These are phyloP conservation scores for Cosmorhoe ocellata DNA, from an alignment of 2,888 invertebrate species.

Conservation along the genomic window DNA sequence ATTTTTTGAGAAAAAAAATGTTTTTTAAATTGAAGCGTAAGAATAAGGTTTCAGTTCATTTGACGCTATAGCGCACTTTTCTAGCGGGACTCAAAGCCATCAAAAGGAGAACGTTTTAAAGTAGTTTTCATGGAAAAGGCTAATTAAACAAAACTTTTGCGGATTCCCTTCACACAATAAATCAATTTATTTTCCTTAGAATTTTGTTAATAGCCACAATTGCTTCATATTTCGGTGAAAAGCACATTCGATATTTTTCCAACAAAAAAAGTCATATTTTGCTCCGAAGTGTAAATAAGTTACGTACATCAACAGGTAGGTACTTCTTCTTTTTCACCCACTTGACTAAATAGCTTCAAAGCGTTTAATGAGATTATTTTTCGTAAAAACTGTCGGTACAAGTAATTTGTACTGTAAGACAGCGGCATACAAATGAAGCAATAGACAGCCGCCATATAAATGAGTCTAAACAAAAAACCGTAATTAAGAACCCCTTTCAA, in stretches of 20 bases:
- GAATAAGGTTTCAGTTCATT: neutral
- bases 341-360: neutral
- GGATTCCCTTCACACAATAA: neutral
- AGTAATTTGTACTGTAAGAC: conserved; percentile 24
- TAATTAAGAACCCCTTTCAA: conserved; percentile 37
- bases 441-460: conserved; percentile 41
- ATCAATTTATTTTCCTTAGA: neutral
- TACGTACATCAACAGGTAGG: too few relatives aligned
- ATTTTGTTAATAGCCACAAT: too few relatives aligned
- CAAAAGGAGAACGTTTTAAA: neutral
- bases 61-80: neutral
- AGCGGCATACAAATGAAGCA: conserved; percentile 38
- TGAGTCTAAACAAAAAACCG: conserved; percentile 44
- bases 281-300: too few relatives aligned
- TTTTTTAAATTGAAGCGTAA: too few relatives aligned
- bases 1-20: too few relatives aligned
- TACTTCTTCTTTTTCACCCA: too few relatives aligned
- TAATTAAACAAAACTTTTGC: conserved; percentile 3
- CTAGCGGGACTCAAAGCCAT: neutral
- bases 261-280: too few relatives aligned
- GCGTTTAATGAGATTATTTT: conserved; percentile 6
- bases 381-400: conserved; percentile 22
- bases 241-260: too few relatives aligned
- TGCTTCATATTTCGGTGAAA: too few relatives aligned
- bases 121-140: neutral